phyloP scores from a whole-genome alignment of 2,113 vertebrate genomes.

The Peucedramus taeniatus region DNA sequence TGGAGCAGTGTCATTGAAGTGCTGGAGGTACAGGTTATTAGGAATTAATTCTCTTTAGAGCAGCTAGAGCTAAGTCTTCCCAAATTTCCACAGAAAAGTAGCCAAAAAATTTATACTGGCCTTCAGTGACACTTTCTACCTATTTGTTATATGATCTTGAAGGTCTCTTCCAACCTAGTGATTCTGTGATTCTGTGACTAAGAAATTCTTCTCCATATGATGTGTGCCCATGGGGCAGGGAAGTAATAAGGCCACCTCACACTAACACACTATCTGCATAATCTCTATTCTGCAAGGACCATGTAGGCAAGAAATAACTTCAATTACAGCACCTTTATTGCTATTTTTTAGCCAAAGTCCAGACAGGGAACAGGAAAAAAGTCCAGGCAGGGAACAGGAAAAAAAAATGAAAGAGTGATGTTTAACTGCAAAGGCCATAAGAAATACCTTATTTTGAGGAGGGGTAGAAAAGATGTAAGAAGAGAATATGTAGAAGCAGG shows the following conservation, averaged over 20 bases:
- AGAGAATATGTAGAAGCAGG: not conserved
- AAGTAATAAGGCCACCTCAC: not conserved
- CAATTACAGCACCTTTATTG: not conserved
- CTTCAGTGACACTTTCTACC: not conserved
- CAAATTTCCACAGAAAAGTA: not conserved
- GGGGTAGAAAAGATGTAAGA: not conserved
- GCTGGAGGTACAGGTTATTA: not conserved
- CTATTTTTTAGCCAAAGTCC: not conserved
- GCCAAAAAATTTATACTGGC: not conserved
- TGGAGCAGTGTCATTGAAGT: not conserved
- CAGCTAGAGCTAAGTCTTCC: not conserved
- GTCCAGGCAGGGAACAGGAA: not conserved
- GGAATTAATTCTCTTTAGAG: not conserved
- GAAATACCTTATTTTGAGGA: not conserved
- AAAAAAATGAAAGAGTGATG: not conserved
- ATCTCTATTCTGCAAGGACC: not conserved
- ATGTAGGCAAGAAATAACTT: not conserved
- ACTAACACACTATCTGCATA: accelerated
- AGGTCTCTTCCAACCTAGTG: not conserved
- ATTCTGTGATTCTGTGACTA: not conserved
- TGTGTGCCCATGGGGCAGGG: accelerated
- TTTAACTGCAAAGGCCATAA: not conserved
- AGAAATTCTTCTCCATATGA: not conserved
- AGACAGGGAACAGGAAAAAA: not conserved
- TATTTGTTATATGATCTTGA: not conserved